Percentiles rank a stretch among this genome's conserved stretches.
Conservation (phyloP, 2,888 invertebrate species). For the Thumatha senex region DNA sequence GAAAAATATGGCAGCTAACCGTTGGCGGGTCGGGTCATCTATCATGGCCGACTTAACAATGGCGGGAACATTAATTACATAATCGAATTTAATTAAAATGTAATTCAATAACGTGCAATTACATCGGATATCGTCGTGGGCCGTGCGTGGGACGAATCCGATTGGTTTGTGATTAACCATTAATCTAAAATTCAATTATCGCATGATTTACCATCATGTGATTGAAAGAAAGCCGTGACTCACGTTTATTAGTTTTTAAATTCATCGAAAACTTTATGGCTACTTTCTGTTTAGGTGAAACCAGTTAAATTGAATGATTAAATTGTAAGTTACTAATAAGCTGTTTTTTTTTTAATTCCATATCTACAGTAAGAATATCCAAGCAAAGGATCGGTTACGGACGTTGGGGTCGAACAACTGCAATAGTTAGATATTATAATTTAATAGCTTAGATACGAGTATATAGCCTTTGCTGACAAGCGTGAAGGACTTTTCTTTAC, state of each 20-base stretch:
- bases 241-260: constrained; percentile 44
- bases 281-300: constrained; percentile 25
- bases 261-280: constrained; percentile 28
- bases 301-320: constrained; percentile 20
- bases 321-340: constrained; percentile 13
- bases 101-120: constrained; percentile 72
- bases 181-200: constrained; percentile 74
- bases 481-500: too few relatives aligned
- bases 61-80: constrained; percentile 37
- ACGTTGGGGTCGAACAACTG: too few relatives aligned
- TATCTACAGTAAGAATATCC: too few relatives aligned
- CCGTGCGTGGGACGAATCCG: constrained; percentile 48
- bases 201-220: constrained; percentile 53
- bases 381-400: too few relatives aligned
- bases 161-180: constrained; percentile 58
- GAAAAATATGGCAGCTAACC: constrained; percentile 61
- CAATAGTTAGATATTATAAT: too few relatives aligned
- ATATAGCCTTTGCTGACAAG: too few relatives aligned
- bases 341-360: neutral
- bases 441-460: too few relatives aligned
- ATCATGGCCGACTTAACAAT: constrained; percentile 35
- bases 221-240: constrained; percentile 58
- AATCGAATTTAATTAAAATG: constrained; percentile 49
- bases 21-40: constrained; percentile 42
- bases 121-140: constrained; percentile 46